Conservation (phyloP, 2,797 vertebrate species). For the Cossypha heuglini region DNA sequence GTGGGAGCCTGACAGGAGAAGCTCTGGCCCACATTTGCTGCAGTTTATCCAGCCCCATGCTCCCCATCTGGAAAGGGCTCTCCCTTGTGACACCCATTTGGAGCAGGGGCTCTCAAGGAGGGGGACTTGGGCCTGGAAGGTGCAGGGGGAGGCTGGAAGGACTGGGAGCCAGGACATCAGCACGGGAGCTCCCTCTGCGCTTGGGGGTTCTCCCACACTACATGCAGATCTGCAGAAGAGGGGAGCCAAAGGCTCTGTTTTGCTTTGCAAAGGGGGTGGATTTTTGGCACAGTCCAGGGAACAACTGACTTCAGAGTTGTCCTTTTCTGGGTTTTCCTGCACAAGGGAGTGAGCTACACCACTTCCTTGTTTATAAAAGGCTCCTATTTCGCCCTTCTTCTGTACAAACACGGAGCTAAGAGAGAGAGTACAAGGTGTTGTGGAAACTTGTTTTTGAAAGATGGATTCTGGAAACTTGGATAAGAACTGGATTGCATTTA, state of each 20-base stretch:
- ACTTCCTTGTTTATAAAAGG: constrained; percentile 18
- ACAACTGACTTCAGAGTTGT: background rate
- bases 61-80: background rate
- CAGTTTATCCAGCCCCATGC: background rate
- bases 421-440: background rate
- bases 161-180: background rate
- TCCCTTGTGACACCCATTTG: fast-evolving
- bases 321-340: constrained; percentile 25
- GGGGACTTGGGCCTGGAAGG: fast-evolving
- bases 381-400: background rate
- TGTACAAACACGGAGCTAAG: background rate
- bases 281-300: constrained; percentile 22
- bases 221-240: background rate
- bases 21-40: background rate
- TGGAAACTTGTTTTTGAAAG: background rate
- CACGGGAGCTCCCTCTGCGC: fast-evolving
- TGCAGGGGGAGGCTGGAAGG: background rate
- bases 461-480: background rate
- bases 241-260: background rate
- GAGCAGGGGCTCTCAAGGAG: background rate
- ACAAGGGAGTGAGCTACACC: background rate
- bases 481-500: background rate
- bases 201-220: background rate
- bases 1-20: background rate
- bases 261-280: background rate